Evolutionary conservation across 2,888 invertebrate species (phyloP), one percentile per base, ranked within the genome.

Genomic region (Meghimatium bilineatum): DNA sequence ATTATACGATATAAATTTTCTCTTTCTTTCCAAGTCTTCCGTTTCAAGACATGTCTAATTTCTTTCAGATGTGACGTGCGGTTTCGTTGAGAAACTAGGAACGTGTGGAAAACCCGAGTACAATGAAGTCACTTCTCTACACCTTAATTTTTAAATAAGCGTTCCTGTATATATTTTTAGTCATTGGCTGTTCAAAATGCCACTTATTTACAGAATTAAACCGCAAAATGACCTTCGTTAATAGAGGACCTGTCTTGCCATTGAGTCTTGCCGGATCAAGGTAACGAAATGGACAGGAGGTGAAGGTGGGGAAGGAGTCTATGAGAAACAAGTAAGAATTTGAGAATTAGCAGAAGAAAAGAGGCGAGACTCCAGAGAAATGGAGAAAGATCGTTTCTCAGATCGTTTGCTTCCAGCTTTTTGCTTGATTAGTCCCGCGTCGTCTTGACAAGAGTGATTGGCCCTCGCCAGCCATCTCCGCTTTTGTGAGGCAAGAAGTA

Each of bases 331-430:
- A 49, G 44, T n/a, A 44, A 72, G 72, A 72, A 44, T 72, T 14
- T 72, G 72, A 72, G 49, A 72, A 72, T 26, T 72, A 49, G 44
- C 72, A 72, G 63, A 56, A 63, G 52, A 87, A 86, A 87, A 85
- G 83, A 83, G 86, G 85, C 85, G 85, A 86, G 84, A 85, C 85
- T 77, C 81, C 85, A 85, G 82, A 86, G 86, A 87, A 87, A 87
- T 87, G 85, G 87, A 85, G 86, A 84, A 85, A 74, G 78, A 80
- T 80, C 86, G 76, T 85, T 78, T 78, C 84, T 83, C 78, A 74
- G 82, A 69, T 80, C 49, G 67, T 44, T 69, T 60, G 79, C 82
- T 80, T 76, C 78, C 84, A 81, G 86, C 86, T 86, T 84, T 86
- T 86, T 86, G 84, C 76, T 86, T 87, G 87, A 87, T 87, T 87